These are phyloP conservation scores for Thecocarcelia acutangulata DNA, from an alignment of 2,888 invertebrate species.

Conservation along the genomic window DNA sequence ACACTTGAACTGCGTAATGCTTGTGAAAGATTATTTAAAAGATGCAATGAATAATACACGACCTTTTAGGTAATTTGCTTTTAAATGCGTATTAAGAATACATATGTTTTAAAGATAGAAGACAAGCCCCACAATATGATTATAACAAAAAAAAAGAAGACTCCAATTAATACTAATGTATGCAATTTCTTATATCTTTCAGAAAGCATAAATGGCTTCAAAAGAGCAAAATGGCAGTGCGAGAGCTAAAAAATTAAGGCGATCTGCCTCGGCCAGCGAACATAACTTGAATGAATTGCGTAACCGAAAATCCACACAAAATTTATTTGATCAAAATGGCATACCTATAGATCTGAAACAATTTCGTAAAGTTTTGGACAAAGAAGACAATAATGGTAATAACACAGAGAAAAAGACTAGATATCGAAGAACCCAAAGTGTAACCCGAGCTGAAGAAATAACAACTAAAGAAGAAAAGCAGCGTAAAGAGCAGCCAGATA, in stretches of 20 bases:
- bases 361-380: conserved; percentile 76
- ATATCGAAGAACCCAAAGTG: conserved; percentile 90
- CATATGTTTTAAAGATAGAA: too few species aligned
- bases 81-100: too few species aligned
- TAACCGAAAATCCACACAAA: conserved; percentile 76
- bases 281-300: conserved; percentile 75
- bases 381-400: conserved; percentile 74
- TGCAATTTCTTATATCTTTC: too few species aligned
- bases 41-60: too few species aligned
- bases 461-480: conserved; percentile 90
- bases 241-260: conserved; percentile 74
- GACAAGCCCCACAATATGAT: too few species aligned
- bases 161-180: too few species aligned
- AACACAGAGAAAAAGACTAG: conserved; percentile 83
- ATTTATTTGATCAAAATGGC: conserved; percentile 77
- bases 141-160: too few species aligned
- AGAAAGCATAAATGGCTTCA: conserved; percentile 59
- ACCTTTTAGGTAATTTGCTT: too few species aligned
- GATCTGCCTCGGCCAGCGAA: conserved; percentile 78
- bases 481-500: conserved; percentile 90
- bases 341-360: conserved; percentile 75
- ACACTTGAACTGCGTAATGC: too few species aligned
- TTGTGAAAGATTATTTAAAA: too few species aligned
- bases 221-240: conserved; percentile 68
- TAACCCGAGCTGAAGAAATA: conserved; percentile 93